Evolutionary conservation across 2,797 vertebrate species (phyloP), one percentile per base, ranked within the genome.

Genomic region (Lemur catta): DNA sequence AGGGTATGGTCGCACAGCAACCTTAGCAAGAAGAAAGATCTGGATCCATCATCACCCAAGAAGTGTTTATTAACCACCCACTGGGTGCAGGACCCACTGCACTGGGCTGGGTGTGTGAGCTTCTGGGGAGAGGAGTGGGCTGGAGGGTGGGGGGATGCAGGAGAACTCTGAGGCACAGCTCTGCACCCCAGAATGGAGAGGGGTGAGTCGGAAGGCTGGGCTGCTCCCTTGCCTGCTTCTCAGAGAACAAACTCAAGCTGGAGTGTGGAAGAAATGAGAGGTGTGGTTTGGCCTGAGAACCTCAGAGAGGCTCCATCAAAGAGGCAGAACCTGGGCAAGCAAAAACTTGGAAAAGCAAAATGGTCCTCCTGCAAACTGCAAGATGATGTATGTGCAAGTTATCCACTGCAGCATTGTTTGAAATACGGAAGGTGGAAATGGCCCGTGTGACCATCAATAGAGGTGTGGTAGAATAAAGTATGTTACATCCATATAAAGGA

Each of bases 21-120:
- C 14, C 61, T 7, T 35, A 1, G 2, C 30, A 24, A 35, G 30
- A 24, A 17, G 65, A 10, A 6, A 17, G 65, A 10, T 11, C 0
- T 3, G 41, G 74, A 26, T n/a, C 11, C 38, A 38, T 38, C 9
- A 1, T 46, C 48, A 26, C 43, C 46, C 11, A 1, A 7, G 41
- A 22, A 35, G 43, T 20, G 33, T 81, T 94, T 75, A 24, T 28
- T 41, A 20, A 69, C 41, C 65, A 76, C 12, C 11, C 4, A 2
- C 12, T 30, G 52, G 38, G 12, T 55, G 4, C 10, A 61, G 18
- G 26, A 75, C 75, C 28, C 33, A 67, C 9, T 14, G 38, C 24
- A 7, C 33, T 76, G 84, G 26, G 24, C 22, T 3, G 10, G 71
- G 30, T 26, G 35, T 33, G 41, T 65, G 43, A n/a, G 52, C 3